A percentile compares a stretch with the other conserved stretches of the same genome.
phyloP scores from a whole-genome alignment of 2,113 vertebrate species.

The Caretta caretta region DNA sequence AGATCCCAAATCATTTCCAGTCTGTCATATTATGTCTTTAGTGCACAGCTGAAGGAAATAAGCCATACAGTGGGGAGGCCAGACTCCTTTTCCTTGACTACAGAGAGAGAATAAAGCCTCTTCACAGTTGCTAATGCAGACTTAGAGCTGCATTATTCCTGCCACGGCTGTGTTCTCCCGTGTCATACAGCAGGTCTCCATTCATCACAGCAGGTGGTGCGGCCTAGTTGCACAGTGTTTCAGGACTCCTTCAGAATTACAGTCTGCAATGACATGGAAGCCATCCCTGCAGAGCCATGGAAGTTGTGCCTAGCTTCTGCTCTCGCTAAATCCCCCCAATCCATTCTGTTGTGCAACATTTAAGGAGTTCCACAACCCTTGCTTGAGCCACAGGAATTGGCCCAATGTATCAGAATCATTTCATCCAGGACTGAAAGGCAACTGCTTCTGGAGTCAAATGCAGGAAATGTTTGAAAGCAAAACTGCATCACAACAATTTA shows the following conservation, averaged over 20 bases:
- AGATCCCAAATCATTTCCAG: background rate
- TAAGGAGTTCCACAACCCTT: background rate
- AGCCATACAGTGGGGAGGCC: background rate
- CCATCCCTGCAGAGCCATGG: background rate
- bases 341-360: background rate
- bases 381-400: background rate
- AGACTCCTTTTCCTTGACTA: background rate
- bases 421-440: background rate
- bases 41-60: background rate
- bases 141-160: background rate
- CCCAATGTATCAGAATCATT: background rate
- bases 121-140: background rate
- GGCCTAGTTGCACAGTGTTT: background rate
- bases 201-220: background rate
- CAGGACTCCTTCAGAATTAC: background rate
- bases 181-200: background rate
- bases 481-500: background rate
- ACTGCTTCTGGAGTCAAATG: background rate
- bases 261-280: background rate
- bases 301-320: background rate
- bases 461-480: background rate
- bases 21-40: background rate
- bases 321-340: background rate
- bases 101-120: background rate
- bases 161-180: background rate